Evolutionary conservation across 2,113 vertebrate species (phyloP).

Genomic region (Progne subis): DNA sequence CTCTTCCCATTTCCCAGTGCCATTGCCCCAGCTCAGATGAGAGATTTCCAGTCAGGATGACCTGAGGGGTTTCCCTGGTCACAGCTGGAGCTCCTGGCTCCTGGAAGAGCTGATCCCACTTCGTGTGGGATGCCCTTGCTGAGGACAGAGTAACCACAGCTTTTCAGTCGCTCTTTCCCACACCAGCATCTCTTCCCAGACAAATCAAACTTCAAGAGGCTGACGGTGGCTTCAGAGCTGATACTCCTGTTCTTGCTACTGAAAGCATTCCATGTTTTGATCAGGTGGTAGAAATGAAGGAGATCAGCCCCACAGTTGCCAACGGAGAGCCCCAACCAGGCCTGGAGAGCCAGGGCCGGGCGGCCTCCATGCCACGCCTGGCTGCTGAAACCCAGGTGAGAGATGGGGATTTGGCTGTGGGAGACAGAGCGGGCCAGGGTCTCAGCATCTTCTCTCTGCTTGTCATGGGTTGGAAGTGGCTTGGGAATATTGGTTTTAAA

Average conservation of each 20-base stretch:
- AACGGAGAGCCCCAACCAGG: conserved; percentile 78
- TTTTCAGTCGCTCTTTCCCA: not conserved
- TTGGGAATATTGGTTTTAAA: not conserved
- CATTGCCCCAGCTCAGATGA: not conserved
- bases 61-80: not conserved
- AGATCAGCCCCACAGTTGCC: conserved; percentile 79
- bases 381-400: conserved; percentile 88
- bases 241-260: not conserved
- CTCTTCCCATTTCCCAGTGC: not conserved
- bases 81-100: not conserved
- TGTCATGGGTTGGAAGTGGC: not conserved
- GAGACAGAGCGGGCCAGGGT: not conserved
- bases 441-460: not conserved
- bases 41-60: not conserved
- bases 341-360: conserved; percentile 89
- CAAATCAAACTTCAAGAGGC: not conserved
- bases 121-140: not conserved
- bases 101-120: not conserved
- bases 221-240: not conserved
- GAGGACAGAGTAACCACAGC: not conserved
- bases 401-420: not conserved
- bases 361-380: conserved; percentile 92
- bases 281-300: conserved; percentile 88
- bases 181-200: not conserved
- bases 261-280: not conserved